These are phyloP conservation scores for Pangasius mekongensis DNA, from an alignment of 2,797 vertebrate species.

Conservation along the genomic window DNA sequence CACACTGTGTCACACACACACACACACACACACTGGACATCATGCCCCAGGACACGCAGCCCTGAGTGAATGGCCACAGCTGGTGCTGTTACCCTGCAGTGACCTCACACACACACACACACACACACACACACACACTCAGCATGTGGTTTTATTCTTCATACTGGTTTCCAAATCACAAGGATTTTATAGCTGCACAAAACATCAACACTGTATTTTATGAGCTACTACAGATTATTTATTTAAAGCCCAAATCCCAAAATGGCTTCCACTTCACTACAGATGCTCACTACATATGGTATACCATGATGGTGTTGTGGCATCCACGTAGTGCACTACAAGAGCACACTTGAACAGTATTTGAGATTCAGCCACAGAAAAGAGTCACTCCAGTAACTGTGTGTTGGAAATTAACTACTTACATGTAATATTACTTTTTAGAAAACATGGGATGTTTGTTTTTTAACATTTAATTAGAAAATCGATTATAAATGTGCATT, in stretches of 20 bases:
- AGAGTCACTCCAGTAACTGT: background rate
- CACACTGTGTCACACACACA: slow-evolving; percentile 18
- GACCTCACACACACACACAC: slow-evolving; percentile 24
- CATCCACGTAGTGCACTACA: background rate
- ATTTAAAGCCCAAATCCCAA: background rate
- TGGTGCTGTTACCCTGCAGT: slow-evolving; percentile 50
- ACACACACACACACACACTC: too few relatives aligned
- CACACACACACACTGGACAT: slow-evolving; percentile 32
- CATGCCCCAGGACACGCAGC: slow-evolving; percentile 45
- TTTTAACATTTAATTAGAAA: background rate
- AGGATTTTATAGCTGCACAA: background rate
- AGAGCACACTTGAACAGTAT: background rate
- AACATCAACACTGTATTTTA: background rate
- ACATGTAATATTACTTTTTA: background rate
- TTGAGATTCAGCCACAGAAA: background rate
- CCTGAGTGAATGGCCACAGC: slow-evolving; percentile 56
- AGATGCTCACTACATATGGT: background rate
- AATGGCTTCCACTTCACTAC: background rate
- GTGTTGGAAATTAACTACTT: background rate
- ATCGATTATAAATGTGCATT: background rate
- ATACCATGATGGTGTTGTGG: background rate
- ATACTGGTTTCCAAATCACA: background rate
- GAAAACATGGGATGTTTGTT: background rate
- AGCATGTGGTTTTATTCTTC: background rate
- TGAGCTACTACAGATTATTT: background rate